These are phyloP conservation scores for Pseudomugil tenellus DNA, from an alignment of 2,797 vertebrate species.

Conservation along the genomic window DNA sequence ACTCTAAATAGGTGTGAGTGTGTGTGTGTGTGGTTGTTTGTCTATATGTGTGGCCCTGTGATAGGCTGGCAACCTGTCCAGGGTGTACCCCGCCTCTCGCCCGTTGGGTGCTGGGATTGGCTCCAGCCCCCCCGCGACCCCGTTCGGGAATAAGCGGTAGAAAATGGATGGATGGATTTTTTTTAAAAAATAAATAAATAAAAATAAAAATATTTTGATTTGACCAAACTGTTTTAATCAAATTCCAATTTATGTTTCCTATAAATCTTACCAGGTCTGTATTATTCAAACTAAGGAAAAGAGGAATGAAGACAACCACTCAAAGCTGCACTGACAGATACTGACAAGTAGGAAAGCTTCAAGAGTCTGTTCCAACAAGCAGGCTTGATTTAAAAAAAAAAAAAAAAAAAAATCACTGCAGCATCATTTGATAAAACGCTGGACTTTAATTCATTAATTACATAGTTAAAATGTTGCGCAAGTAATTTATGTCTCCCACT, in stretches of 20 bases:
- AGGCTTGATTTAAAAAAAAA: no score
- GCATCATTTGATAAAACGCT: neutral
- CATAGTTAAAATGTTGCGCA: neutral
- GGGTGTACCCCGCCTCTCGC: no score
- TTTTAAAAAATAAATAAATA: no score
- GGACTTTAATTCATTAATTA: neutral
- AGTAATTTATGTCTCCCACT: neutral
- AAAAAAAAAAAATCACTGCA: neutral
- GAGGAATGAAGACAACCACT: constrained; percentile 9
- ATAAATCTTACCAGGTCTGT: constrained; percentile 9
- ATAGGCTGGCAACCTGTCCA: no score
- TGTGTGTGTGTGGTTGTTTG: no score
- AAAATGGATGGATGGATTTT: no score
- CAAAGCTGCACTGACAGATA: constrained; percentile 41
- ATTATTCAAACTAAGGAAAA: neutral
- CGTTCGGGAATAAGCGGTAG: no score
- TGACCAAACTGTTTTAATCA: neutral
- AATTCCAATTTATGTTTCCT: no score
- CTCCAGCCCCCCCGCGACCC: no score
- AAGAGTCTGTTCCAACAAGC: neutral
- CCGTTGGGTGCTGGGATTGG: no score
- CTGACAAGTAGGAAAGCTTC: constrained; percentile 10
- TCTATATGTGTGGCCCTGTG: no score
- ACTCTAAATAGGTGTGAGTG: no score
- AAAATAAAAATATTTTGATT: neutral